Conservation (phyloP, 2,113 vertebrate genomes). For the Semnopithecus entellus region DNA sequence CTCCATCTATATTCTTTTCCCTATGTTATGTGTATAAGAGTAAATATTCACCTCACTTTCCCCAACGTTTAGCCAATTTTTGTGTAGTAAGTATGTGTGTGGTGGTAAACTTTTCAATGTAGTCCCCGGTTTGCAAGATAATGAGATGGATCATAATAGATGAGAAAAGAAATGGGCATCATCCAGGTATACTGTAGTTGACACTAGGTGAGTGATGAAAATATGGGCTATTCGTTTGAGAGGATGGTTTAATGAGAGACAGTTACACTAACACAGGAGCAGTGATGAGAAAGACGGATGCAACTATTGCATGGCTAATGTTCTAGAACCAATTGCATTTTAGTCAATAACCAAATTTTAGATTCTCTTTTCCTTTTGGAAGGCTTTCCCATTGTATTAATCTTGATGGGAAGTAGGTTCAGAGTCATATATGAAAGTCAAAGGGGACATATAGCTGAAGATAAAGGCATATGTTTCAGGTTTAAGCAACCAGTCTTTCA, state of each 20-base stretch:
- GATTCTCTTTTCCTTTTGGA: background rate
- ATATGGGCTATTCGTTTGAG: background rate
- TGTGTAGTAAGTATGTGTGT: background rate
- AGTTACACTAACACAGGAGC: background rate
- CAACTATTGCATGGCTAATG: background rate
- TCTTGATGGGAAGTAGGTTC: background rate
- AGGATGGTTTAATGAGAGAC: background rate
- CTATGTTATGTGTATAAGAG: background rate
- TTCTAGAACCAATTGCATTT: background rate
- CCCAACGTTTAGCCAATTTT: background rate
- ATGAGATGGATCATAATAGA: background rate
- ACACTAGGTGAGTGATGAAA: background rate
- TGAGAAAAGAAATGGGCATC: background rate
- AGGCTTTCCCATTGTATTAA: background rate
- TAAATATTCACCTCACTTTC: background rate
- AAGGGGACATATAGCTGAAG: background rate
- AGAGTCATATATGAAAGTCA: background rate
- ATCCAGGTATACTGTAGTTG: background rate
- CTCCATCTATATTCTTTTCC: background rate
- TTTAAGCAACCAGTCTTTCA: background rate
- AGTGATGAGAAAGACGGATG: background rate
- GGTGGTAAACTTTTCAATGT: background rate
- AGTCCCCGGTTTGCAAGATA: background rate
- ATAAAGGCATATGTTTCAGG: background rate
- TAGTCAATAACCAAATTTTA: background rate